Evolutionary conservation across 2,888 invertebrate species (phyloP), one percentile per base, ranked within the genome.

Genomic region (Teleogryllus oceanicus): DNA sequence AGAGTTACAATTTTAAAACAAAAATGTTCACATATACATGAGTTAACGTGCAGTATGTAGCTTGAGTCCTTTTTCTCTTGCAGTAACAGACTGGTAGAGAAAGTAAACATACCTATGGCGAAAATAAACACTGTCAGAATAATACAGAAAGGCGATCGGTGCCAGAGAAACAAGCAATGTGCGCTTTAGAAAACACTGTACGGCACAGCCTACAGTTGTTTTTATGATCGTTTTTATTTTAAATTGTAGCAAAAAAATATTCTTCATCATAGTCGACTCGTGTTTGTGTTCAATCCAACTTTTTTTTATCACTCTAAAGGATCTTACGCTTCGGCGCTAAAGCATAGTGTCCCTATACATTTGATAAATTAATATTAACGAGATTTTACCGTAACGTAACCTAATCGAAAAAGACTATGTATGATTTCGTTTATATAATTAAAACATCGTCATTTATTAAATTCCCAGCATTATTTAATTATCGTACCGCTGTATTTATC

Each of bases 361-460:
- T 62, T 13, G 62, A 62, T n/a, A n/a, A 62, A 62, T 62, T 2
- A 62, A 62, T 62, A 62, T 62, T 62, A 62, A 62, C 62, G 62
- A 62, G 62, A n/a, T 18, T 18, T 62, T 62, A 62, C n/a, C 62
- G n/a, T 62, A 62, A 62, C 16, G n/a, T 12, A 62, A 62, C 12
- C 62, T 62, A 62, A 62, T 62, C 8, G 62, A 62, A 62, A 62
- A 62, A 62, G 16, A 13, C 16, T 62, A n/a, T 16, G 62, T 62
- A 62, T 12, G 62, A 13, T n/a, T 62, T 62, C 62, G 16, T 18
- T 62, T 62, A 62, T 62, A 62, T n/a, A 62, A 62, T 62, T 62
- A 62, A 62, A 62, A 62, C 62, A 62, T 62, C 62, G 62, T 62
- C 62, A 62, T 62, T 62, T 62, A 62, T 62, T 62, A 62, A 62